Evolutionary conservation across 2,888 invertebrate species (phyloP).

Genomic region (Phytoseiulus persimilis): DNA sequence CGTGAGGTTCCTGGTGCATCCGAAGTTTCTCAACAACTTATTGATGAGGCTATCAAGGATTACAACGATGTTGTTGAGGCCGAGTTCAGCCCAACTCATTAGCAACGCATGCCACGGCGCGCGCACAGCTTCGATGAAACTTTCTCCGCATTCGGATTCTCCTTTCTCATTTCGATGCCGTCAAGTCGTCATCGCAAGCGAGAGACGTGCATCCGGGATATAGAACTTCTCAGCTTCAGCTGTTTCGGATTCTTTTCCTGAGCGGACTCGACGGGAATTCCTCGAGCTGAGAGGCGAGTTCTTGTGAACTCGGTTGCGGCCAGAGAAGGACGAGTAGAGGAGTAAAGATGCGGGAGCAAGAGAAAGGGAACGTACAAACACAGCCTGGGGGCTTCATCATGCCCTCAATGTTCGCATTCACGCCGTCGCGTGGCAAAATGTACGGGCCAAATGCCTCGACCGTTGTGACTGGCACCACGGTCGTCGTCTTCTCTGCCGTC

Average conservation of each 20-base stretch:
- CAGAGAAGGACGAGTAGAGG: not conserved
- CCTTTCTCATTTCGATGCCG: too few relatives aligned
- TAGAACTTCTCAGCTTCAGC: too few relatives aligned
- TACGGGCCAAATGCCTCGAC: not conserved
- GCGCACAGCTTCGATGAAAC: not conserved
- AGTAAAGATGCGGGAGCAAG: not conserved
- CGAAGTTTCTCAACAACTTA: not conserved
- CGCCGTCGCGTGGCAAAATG: not conserved
- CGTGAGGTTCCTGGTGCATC: not conserved
- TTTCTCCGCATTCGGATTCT: not conserved
- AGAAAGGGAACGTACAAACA: not conserved
- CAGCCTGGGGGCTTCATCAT: not conserved
- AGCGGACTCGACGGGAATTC: not conserved
- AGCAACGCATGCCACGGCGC: not conserved
- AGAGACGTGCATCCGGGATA: too few relatives aligned
- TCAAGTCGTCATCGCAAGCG: too few relatives aligned
- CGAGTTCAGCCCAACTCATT: not conserved
- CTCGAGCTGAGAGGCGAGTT: not conserved
- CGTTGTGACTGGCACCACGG: not conserved
- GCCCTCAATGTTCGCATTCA: not conserved
- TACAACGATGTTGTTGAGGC: not conserved
- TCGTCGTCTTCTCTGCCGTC: not conserved
- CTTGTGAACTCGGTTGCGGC: not conserved
- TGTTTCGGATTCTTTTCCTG: too few relatives aligned
- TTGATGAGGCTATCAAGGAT: not conserved